Percentiles rank a stretch among this genome's conserved stretches.
These are phyloP conservation scores for Plotosus lineatus DNA, from an alignment of 2,113 vertebrate genomes.

Conservation along the genomic window DNA sequence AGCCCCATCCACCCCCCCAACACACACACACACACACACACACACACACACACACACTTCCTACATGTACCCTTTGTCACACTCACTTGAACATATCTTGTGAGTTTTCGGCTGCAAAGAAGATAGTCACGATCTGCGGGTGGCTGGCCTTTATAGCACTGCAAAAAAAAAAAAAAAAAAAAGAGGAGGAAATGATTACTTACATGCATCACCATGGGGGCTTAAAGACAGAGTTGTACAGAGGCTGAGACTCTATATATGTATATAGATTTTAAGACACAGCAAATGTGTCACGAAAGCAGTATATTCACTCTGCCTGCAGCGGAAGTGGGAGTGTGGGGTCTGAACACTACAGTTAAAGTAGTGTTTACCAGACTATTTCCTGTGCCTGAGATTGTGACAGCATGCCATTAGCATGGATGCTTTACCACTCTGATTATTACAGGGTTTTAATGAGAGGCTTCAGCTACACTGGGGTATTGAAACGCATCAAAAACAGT, in stretches of 20 bases:
- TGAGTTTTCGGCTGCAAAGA: constrained; percentile 81
- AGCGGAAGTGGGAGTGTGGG: constrained; percentile 2
- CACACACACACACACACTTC: neutral
- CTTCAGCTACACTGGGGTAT: neutral
- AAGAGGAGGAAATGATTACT: neutral
- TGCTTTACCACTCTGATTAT: constrained; percentile 3
- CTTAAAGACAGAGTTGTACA: neutral
- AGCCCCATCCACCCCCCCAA: too few species aligned
- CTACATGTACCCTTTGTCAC: constrained; percentile 14
- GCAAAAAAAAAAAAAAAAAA: constrained; percentile 22
- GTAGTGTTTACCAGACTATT: constrained; percentile 40
- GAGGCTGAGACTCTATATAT: neutral
- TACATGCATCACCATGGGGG: neutral
- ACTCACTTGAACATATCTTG: constrained; percentile 86
- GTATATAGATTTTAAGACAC: neutral
- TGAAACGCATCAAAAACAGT: neutral
- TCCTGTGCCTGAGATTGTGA: constrained; percentile 31
- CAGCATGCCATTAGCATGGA: constrained; percentile 36
- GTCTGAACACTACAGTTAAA: constrained; percentile 6
- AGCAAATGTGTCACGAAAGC: neutral
- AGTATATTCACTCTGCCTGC: neutral
- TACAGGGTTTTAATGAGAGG: neutral
- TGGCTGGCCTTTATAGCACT: constrained; percentile 86
- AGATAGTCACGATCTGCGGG: constrained; percentile 80
- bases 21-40: neutral